Base-by-base conservation (phyloP, 1,140 invertebrate genomes). In the Drosophila insularis region DNA sequence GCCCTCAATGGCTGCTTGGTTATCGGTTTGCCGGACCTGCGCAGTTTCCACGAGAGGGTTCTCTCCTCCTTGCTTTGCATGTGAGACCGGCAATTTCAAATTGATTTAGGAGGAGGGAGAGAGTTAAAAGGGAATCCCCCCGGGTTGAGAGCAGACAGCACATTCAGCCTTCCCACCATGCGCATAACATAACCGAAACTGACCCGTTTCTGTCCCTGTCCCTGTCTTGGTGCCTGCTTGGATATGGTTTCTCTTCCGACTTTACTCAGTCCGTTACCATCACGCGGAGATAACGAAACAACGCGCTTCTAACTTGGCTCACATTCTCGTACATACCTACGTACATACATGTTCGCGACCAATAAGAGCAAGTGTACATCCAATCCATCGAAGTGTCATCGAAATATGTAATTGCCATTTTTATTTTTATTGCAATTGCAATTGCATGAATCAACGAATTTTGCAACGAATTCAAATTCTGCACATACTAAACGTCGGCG, bases 231-330 rank as follows among this genome's bases (percentile, higher is more conserved):
- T 37, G 35, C 35, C 35, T 50, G 43, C 43, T 50, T 50, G 43
- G 43, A 50, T 50, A 50, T 21, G 43, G 43, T 50, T 50, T 50
- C 43, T 50, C 43, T 50, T 50, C 43, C 55, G 55, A 35, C 55
- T 58, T 58, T 58, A 14, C 55, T 35, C 55, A 58, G 55, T 58
- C 55, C 55, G 31, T 58, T 37, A 35, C 55, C 55, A 58, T 58
- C 55, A 58, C 55, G 55, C 32, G 55, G 55, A 58, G 55, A 58
- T 58, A 58, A 58, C 55, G 55, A 58, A 58, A 14, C 55, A 58
- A 58, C 55, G 32, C 55, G 55, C 55, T 32, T 58, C 55, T 31
- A 11, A 4, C 55, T 58, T 14, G 14, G 10, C 55, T 19, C 2
- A 7, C 37, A 19, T 4, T 58, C 8, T 11, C 2, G 19, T 14